A percentile compares a stretch with the other conserved stretches of the same genome.
phyloP scores from a whole-genome alignment of 1,140 invertebrate genomes.

The Aphidius ervi region DNA sequence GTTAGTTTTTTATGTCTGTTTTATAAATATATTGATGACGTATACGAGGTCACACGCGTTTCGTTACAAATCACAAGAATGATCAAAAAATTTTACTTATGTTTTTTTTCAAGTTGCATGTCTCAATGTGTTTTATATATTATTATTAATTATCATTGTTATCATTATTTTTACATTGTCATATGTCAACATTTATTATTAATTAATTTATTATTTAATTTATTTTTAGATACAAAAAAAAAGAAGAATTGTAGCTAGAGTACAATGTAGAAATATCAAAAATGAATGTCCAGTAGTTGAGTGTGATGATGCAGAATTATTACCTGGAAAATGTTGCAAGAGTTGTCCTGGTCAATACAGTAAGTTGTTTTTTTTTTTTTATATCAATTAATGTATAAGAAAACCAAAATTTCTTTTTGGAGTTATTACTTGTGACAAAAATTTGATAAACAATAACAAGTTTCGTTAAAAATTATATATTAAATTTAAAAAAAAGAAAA shows the following conservation, averaged over 20 bases:
- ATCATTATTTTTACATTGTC: conserved; percentile 12
- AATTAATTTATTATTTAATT: not conserved
- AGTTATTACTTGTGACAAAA: no score
- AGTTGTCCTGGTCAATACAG: conserved; percentile 76
- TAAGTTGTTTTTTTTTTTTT: conserved; percentile 53
- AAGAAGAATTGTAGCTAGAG: conserved; percentile 76
- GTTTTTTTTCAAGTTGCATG: not conserved
- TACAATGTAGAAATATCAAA: conserved; percentile 84
- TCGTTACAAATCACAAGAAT: conserved; percentile 12
- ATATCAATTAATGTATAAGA: not conserved
- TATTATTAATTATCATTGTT: not conserved
- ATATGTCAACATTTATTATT: not conserved
- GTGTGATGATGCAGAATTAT: conserved; percentile 79
- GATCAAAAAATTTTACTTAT: conserved; percentile 7
- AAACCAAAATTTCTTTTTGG: no score
- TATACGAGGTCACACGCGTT: conserved; percentile 19
- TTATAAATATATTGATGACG: conserved; percentile 25
- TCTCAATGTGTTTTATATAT: conserved; percentile 14
- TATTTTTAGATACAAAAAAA: conserved; percentile 79
- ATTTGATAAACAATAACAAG: not conserved
- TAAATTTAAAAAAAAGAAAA: no score
- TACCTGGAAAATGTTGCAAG: conserved; percentile 85
- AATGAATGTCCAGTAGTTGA: conserved; percentile 82
- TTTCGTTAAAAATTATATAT: no score
- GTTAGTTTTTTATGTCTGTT: conserved; percentile 2